phyloP scores from a whole-genome alignment of 2,113 vertebrate genomes.

The Halichoerus grypus region DNA sequence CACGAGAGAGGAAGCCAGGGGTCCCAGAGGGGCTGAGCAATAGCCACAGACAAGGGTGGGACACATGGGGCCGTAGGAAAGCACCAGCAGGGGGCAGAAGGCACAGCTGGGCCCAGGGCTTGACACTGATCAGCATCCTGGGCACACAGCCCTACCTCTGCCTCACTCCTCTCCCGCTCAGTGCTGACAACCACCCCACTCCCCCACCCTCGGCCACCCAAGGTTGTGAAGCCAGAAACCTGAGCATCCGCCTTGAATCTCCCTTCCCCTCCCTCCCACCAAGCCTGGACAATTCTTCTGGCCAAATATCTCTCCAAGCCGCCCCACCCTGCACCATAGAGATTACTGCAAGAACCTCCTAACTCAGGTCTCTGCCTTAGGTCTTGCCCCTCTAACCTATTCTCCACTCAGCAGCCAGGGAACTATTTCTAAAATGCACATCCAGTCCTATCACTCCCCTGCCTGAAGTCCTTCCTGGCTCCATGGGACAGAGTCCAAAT shows the following conservation, averaged over 20 bases:
- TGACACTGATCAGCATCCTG: background rate
- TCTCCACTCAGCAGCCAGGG: background rate
- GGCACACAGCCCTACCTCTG: background rate
- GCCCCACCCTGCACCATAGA: background rate
- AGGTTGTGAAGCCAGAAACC: background rate
- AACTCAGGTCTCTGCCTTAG: background rate
- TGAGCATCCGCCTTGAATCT: too few species aligned
- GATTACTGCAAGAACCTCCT: background rate
- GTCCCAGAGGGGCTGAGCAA: background rate
- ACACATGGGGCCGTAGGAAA: rapidly evolving
- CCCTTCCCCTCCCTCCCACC: rapidly evolving
- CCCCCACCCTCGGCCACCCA: background rate
- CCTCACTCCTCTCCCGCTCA: background rate
- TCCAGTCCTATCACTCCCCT: background rate
- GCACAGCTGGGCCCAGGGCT: background rate
- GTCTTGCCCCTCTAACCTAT: background rate
- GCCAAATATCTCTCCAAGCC: background rate
- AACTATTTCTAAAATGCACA: background rate
- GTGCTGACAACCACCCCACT: background rate
- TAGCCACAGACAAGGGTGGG: background rate
- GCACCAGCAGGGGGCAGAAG: background rate
- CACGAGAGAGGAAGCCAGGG: background rate
- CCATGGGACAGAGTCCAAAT: background rate
- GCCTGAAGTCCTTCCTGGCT: background rate
- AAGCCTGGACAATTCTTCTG: background rate